Evolutionary conservation across 2,113 vertebrate genomes (phyloP).

Genomic region (Hemiscyllium ocellatum): DNA sequence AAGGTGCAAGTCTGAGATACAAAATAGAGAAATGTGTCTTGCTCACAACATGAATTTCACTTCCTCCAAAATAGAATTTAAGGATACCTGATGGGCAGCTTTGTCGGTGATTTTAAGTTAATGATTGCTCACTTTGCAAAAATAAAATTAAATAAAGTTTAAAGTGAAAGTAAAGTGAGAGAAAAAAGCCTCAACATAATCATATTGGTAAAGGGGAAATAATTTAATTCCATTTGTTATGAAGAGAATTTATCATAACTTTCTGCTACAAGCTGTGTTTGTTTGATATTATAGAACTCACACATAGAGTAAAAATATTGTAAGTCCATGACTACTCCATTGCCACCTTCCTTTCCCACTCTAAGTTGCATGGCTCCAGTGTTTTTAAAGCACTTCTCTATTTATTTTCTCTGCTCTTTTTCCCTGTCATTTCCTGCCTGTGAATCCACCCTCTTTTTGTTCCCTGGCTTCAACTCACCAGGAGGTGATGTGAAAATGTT

Average conservation of each 20-base stretch:
- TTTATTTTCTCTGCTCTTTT: conserved; percentile 8
- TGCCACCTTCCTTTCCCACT: neutral
- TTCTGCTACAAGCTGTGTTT: neutral
- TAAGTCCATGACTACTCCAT: neutral
- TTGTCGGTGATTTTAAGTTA: neutral
- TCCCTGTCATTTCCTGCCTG: neutral
- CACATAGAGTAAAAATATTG: neutral
- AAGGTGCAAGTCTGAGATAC: no score
- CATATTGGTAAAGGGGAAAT: neutral
- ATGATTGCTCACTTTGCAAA: neutral
- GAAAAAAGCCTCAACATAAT: neutral
- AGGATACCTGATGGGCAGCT: neutral
- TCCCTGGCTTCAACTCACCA: neutral
- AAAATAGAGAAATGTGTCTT: neutral
- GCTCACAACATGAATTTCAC: neutral
- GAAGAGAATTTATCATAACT: neutral
- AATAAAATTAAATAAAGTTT: no score
- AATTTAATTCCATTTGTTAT: neutral
- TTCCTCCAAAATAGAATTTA: neutral
- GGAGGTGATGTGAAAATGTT: neutral
- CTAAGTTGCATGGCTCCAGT: neutral
- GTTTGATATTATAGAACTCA: neutral
- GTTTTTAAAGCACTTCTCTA: neutral
- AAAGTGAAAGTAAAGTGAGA: neutral
- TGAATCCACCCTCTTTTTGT: neutral